phyloP scores from a whole-genome alignment of 2,797 vertebrate genomes.

The Anolis apletophallus region DNA sequence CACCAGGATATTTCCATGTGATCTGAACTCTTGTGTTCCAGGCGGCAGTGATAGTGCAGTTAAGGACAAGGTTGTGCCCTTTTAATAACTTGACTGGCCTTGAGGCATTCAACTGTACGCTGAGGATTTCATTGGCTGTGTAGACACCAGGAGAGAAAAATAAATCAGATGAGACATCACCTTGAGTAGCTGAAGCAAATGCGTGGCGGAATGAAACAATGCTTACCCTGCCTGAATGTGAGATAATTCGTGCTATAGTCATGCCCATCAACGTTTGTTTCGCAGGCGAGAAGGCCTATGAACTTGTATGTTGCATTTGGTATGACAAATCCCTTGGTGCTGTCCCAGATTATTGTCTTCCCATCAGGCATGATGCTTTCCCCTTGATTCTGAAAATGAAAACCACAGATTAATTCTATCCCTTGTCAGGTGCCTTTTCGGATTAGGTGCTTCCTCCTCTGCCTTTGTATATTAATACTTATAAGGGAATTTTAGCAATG shows the following conservation, averaged over 20 bases:
- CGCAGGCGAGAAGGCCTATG: slow-evolving; percentile 88
- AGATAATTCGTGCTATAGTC: slow-evolving; percentile 82
- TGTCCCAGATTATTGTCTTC: slow-evolving; percentile 90
- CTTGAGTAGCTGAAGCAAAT: background rate
- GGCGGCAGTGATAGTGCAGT: slow-evolving; percentile 88
- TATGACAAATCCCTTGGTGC: slow-evolving; percentile 89
- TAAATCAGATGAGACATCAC: background rate
- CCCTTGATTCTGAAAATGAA: slow-evolving; percentile 78
- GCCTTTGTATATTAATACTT: background rate
- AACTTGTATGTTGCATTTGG: slow-evolving; percentile 83
- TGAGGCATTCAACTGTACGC: slow-evolving; percentile 85
- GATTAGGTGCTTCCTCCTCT: background rate
- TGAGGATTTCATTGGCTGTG: slow-evolving; percentile 88
- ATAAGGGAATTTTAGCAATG: slow-evolving; percentile 16
- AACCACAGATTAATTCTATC: slow-evolving; percentile 38
- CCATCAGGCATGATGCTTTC: slow-evolving; percentile 81
- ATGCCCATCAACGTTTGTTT: slow-evolving; percentile 77
- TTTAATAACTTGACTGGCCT: slow-evolving; percentile 81
- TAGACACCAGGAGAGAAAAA: slow-evolving; percentile 39
- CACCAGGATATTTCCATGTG: slow-evolving; percentile 90
- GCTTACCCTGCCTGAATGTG: slow-evolving; percentile 87
- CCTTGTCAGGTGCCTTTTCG: background rate
- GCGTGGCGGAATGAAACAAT: rapidly evolving
- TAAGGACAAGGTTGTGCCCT: slow-evolving; percentile 84
- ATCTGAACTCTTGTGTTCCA: slow-evolving; percentile 92